A percentile compares a stretch with the other conserved stretches of the same genome.
Conservation (phyloP, 2,888 invertebrate genomes). For the Norana najaformis region DNA sequence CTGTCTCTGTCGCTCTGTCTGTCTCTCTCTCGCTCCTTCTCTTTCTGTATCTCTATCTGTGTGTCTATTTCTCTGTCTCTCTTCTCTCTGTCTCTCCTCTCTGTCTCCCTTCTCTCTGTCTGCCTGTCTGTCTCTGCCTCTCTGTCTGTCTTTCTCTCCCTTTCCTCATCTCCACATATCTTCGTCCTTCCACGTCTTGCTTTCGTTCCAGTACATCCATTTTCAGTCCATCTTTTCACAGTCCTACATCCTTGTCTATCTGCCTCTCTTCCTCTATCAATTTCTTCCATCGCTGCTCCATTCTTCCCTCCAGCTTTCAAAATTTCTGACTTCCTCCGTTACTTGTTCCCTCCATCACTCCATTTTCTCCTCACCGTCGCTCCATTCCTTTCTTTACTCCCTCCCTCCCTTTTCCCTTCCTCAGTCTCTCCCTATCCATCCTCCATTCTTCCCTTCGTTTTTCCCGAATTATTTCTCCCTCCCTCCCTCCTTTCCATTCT, state of each 20-base stretch:
- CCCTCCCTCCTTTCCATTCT: background rate
- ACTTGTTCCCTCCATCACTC: background rate
- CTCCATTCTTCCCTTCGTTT: background rate
- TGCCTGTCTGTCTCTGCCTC: no score
- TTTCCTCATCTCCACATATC: background rate
- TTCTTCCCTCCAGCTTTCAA: background rate
- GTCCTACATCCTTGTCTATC: background rate
- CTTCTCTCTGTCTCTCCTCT: background rate
- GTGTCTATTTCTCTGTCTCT: no score
- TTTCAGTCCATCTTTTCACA: no score
- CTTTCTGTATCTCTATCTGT: no score
- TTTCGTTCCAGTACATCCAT: no score
- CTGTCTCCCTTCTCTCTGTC: no score
- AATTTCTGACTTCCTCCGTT: background rate
- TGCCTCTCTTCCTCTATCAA: background rate
- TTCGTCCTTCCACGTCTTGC: no score
- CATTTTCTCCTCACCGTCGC: background rate
- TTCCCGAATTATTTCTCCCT: background rate
- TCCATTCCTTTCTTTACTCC: conserved; percentile 20
- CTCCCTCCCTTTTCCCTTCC: background rate
- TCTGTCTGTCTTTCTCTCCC: no score
- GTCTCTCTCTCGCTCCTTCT: no score
- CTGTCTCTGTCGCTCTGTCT: no score
- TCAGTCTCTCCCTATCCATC: background rate
- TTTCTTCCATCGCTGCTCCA: background rate